A percentile compares a stretch with the other conserved stretches of the same genome.
Conservation (phyloP, 2,888 invertebrate species). For the Acanthopleura granulata region DNA sequence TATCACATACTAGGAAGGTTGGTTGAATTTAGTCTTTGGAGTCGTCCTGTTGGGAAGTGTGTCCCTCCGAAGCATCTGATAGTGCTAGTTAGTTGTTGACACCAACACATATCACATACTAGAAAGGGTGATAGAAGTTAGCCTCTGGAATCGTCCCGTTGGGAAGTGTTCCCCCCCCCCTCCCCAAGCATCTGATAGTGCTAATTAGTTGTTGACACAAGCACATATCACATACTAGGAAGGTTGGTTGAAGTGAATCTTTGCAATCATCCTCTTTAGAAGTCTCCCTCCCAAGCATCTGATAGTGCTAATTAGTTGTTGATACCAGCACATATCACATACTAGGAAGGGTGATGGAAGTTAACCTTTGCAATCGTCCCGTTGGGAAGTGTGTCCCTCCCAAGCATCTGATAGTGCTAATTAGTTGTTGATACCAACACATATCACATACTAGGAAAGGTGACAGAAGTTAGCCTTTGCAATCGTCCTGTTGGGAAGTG, state of each 20-base stretch:
- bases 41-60: neutral
- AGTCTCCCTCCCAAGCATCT: conserved; percentile 1
- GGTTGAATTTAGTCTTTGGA: neutral
- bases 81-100: neutral
- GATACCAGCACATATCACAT: neutral
- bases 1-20: neutral
- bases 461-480: neutral
- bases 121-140: neutral
- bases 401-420: conserved; percentile 4
- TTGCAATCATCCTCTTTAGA: neutral
- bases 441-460: neutral
- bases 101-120: neutral
- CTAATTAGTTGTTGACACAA: neutral
- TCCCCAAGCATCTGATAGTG: conserved; percentile 5
- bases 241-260: neutral
- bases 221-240: neutral
- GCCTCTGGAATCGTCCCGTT: neutral
- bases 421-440: neutral
- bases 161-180: neutral
- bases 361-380: neutral
- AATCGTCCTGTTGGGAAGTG: too few species aligned
- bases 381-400: neutral
- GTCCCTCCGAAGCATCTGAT: neutral
- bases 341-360: neutral
- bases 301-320: neutral